Evolutionary conservation across 2,797 vertebrate species (phyloP).

Genomic region (Sitta carolinensis): DNA sequence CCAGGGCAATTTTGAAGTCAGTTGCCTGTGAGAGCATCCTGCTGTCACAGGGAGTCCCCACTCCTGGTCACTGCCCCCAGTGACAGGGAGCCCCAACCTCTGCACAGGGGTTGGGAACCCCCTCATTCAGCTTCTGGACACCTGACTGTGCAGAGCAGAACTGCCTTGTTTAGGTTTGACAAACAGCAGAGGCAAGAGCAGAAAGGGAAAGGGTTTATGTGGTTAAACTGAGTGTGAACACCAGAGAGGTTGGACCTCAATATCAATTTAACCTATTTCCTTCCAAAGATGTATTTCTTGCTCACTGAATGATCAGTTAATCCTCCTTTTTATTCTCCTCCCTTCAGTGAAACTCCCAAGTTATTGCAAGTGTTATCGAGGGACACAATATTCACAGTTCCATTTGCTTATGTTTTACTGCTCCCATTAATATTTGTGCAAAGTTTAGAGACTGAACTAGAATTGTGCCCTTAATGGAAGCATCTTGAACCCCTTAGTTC

Average conservation of each 20-base stretch:
- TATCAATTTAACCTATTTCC: slow-evolving; percentile 2
- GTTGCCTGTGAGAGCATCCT: not conserved
- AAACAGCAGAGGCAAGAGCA: not conserved
- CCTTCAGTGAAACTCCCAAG: slow-evolving; percentile 5
- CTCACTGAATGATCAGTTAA: slow-evolving; percentile 31
- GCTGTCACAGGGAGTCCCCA: not conserved
- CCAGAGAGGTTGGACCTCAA: not conserved
- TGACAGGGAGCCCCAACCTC: not conserved
- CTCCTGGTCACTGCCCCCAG: not conserved
- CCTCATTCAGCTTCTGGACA: fast-evolving
- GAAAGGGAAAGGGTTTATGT: not conserved
- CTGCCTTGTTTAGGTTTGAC: not conserved
- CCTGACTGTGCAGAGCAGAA: not conserved
- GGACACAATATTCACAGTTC: slow-evolving; percentile 27
- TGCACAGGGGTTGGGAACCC: not conserved
- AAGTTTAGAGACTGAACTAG: slow-evolving; percentile 29
- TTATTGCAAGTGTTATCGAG: slow-evolving; percentile 39
- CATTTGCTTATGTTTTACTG: slow-evolving; percentile 29
- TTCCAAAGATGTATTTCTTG: slow-evolving; percentile 30
- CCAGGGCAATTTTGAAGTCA: not conserved
- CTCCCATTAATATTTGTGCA: slow-evolving; percentile 19
- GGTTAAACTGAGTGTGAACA: not conserved
- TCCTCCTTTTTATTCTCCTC: slow-evolving; percentile 28
- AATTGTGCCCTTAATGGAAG: slow-evolving; percentile 2
- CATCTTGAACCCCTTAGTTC: not conserved